A percentile compares a stretch with the other conserved stretches of the same genome.
phyloP scores from a whole-genome alignment of 2,797 vertebrate genomes.

The Ispidina lecontei region DNA sequence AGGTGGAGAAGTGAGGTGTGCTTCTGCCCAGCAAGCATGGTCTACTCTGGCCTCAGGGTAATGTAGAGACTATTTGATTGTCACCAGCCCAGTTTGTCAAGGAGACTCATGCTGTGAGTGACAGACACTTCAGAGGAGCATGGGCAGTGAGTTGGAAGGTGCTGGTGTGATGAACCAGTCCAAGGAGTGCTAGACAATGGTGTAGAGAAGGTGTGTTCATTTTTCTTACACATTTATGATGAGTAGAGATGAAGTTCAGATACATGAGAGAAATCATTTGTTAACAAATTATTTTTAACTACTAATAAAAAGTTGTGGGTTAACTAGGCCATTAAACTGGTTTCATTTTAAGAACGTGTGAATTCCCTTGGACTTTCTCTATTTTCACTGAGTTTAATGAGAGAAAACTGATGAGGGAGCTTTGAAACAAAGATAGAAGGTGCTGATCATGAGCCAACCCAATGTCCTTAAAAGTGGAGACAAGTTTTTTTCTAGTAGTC shows the following conservation, averaged over 20 bases:
- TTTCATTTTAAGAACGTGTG: background rate
- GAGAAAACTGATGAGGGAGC: background rate
- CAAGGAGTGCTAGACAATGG: background rate
- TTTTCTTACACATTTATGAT: background rate
- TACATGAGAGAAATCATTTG: background rate
- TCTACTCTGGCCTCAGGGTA: background rate
- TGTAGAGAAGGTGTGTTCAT: background rate
- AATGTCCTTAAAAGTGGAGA: background rate
- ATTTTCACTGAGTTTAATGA: background rate
- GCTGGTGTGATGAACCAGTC: background rate
- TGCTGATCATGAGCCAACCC: background rate
- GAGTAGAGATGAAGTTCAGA: background rate
- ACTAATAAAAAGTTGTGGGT: background rate
- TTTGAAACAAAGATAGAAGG: background rate
- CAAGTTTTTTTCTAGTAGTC: background rate
- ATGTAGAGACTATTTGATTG: background rate
- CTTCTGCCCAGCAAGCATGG: rapidly evolving
- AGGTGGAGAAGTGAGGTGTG: rapidly evolving
- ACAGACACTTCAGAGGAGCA: background rate
- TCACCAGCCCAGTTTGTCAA: background rate
- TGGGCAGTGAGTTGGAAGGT: background rate
- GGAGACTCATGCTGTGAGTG: background rate
- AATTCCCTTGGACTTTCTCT: background rate
- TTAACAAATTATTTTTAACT: background rate
- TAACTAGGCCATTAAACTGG: background rate